Evolutionary conservation across 2,888 invertebrate species (phyloP).

Genomic region (Ormyrus nitidulus): DNA sequence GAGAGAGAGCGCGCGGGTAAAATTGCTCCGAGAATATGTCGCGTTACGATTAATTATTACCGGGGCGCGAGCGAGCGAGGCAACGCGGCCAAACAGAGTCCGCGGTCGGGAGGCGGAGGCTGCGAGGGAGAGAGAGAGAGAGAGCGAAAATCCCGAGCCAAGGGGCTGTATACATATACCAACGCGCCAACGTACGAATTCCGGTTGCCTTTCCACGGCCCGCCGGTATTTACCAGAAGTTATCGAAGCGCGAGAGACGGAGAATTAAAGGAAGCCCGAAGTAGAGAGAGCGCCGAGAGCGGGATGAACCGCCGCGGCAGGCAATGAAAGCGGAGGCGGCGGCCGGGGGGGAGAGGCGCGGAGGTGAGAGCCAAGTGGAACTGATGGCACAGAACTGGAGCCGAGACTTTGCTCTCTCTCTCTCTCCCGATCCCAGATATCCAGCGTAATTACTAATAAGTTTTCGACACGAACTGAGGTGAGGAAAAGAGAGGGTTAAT

Average conservation of each 20-base stretch:
- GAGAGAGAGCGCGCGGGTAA: slow-evolving; percentile 16
- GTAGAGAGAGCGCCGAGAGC: slow-evolving; percentile 57
- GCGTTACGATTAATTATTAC: slow-evolving; percentile 63
- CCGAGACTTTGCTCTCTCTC: slow-evolving; percentile 63
- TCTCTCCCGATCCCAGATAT: slow-evolving; percentile 66
- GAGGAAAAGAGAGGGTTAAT: slow-evolving; percentile 75
- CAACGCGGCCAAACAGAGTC: slow-evolving; percentile 29
- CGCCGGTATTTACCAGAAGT: slow-evolving; percentile 67
- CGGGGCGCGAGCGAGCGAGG: slow-evolving; percentile 36
- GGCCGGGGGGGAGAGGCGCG: not conserved
- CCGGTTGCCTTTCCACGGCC: slow-evolving; percentile 61
- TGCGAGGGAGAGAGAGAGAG: not conserved
- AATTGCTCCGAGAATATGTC: slow-evolving; percentile 58
- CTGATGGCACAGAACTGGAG: slow-evolving; percentile 49
- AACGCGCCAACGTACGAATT: slow-evolving; percentile 26
- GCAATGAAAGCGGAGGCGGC: slow-evolving; percentile 19
- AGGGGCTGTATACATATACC: slow-evolving; percentile 30
- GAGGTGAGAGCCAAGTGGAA: slow-evolving; percentile 54
- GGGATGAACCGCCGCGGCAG: slow-evolving; percentile 41
- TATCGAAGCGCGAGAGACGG: slow-evolving; percentile 67
- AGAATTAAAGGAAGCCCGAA: slow-evolving; percentile 65
- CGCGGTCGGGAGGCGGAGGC: no score
- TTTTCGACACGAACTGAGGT: slow-evolving; percentile 76
- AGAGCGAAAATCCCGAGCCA: slow-evolving; percentile 16
- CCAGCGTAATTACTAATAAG: slow-evolving; percentile 75